Evolutionary conservation across 1,140 invertebrate genomes (phyloP).

Genomic region (Cyrtorhinus lividipennis): DNA sequence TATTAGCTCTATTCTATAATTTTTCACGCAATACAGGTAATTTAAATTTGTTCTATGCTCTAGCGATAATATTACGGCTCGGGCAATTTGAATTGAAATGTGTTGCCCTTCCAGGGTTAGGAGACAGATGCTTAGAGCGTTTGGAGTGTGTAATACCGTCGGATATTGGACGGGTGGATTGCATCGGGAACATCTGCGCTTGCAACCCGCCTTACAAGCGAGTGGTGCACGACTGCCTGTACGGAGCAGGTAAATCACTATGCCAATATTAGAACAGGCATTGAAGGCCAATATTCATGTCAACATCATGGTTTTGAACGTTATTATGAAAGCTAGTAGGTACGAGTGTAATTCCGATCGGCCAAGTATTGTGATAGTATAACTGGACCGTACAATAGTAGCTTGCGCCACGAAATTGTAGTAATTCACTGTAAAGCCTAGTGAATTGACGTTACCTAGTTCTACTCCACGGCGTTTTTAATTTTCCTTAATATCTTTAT

Average conservation of each 20-base stretch:
- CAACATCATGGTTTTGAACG: neutral
- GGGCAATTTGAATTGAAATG: too few species aligned
- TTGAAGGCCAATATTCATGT: neutral
- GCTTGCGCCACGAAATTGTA: neutral
- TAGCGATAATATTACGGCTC: too few species aligned
- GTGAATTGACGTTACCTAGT: too few species aligned
- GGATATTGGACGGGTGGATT: neutral
- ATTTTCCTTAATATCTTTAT: too few species aligned
- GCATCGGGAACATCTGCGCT: neutral
- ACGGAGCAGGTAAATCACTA: neutral
- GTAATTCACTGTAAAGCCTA: too few species aligned
- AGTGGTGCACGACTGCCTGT: neutral
- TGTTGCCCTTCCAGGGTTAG: neutral
- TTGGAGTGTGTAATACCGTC: neutral
- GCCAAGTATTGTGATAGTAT: neutral
- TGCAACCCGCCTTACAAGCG: neutral
- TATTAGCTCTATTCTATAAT: too few species aligned
- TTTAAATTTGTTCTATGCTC: too few species aligned
- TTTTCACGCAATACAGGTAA: too few species aligned
- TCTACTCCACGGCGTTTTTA: too few species aligned
- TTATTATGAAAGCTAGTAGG: neutral
- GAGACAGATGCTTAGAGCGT: neutral
- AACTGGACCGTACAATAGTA: too few species aligned
- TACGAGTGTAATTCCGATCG: neutral
- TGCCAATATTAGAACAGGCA: neutral